Conservation (phyloP, 2,113 vertebrate genomes). For the Polypterus bichir region DNA sequence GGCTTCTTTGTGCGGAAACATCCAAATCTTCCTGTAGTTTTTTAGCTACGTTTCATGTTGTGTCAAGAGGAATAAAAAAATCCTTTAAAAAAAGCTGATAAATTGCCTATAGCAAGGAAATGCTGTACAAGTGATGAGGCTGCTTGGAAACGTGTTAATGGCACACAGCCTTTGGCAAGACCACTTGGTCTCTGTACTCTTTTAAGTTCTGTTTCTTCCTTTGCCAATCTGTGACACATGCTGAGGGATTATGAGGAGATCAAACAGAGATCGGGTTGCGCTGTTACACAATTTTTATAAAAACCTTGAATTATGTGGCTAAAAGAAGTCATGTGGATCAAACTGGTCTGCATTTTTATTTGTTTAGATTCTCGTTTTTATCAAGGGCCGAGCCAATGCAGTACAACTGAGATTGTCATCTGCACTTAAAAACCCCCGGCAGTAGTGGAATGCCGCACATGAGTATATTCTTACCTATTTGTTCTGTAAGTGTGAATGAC, state of each 20-base stretch:
- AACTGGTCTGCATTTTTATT: constrained; percentile 18
- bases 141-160: constrained; percentile 34
- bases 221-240: constrained; percentile 36
- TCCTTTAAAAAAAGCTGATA: constrained; percentile 26
- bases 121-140: constrained; percentile 32
- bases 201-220: constrained; percentile 40
- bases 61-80: constrained; percentile 27
- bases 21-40: constrained; percentile 31
- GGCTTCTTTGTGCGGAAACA: constrained; percentile 4
- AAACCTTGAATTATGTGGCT: not conserved
- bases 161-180: constrained; percentile 30
- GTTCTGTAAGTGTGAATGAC: too few relatives aligned
- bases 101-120: constrained; percentile 39
- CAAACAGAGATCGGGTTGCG: constrained; percentile 17
- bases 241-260: constrained; percentile 33
- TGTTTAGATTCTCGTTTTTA: not conserved
- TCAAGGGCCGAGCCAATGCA: too few relatives aligned
- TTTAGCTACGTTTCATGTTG: too few relatives aligned
- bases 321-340: constrained; percentile 12
- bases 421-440: too few relatives aligned
- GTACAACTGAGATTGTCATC: too few relatives aligned
- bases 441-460: too few relatives aligned
- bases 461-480: too few relatives aligned
- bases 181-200: constrained; percentile 28
- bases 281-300: constrained; percentile 1